These are phyloP conservation scores for Drosophila insularis DNA, from an alignment of 1,140 invertebrate species.

Conservation along the genomic window DNA sequence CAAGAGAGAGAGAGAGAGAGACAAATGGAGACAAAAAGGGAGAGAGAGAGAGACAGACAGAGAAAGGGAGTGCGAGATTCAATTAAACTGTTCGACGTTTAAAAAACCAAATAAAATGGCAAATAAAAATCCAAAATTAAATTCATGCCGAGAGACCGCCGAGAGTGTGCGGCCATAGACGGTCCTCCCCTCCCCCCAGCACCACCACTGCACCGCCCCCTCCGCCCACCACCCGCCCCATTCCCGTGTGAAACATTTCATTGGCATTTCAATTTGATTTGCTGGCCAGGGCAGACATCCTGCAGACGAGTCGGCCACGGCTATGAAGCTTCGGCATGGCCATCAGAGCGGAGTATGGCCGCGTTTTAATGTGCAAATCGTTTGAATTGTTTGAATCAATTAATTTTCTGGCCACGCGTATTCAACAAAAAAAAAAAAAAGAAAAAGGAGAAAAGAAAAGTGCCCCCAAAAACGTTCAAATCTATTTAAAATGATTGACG, in stretches of 20 bases:
- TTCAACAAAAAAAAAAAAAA: not conserved
- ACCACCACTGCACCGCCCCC: not conserved
- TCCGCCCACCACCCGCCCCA: not conserved
- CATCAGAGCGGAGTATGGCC: not conserved
- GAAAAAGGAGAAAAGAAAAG: too few species aligned
- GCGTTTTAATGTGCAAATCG: constrained; percentile 31
- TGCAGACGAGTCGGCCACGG: too few species aligned
- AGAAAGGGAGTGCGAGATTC: constrained; percentile 21
- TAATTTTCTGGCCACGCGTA: constrained; percentile 21
- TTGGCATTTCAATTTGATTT: constrained; percentile 58
- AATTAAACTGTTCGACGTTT: constrained; percentile 57
- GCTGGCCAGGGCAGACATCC: constrained; percentile 23
- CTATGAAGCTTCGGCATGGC: too few species aligned
- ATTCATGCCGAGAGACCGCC: constrained; percentile 39
- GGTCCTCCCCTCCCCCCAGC: not conserved
- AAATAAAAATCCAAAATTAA: constrained; percentile 60
- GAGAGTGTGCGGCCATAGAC: constrained; percentile 7
- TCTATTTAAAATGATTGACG: not conserved
- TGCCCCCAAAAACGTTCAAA: not conserved
- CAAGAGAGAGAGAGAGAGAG: not conserved
- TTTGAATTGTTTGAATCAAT: constrained; percentile 36
- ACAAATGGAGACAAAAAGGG: not conserved
- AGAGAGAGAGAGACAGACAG: not conserved
- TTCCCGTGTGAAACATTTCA: constrained; percentile 11
- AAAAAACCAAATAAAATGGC: constrained; percentile 45